Conservation (phyloP, 2,113 vertebrate genomes). For the Pholis gunnellus region DNA sequence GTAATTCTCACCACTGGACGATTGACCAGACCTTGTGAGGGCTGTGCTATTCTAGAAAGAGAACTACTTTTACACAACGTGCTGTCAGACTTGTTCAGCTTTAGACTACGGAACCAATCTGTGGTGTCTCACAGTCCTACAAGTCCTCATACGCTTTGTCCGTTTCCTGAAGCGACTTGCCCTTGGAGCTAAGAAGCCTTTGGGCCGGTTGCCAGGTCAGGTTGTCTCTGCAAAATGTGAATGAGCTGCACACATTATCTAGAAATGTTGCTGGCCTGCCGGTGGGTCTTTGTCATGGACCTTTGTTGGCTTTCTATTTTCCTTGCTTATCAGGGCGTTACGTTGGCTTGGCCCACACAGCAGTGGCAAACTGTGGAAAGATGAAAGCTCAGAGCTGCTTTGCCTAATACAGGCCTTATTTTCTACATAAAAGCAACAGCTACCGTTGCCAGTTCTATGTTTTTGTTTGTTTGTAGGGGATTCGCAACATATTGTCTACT, state of each 20-base stretch:
- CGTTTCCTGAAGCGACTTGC: background rate
- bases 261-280: constrained; percentile 30
- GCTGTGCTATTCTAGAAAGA: background rate
- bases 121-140: background rate
- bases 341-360: constrained; percentile 17
- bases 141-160: constrained; percentile 21
- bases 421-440: constrained; percentile 39
- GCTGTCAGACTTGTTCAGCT: background rate
- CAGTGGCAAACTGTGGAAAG: constrained; percentile 25
- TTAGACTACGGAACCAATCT: constrained; percentile 1
- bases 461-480: constrained; percentile 25
- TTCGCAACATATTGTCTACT: background rate
- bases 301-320: constrained; percentile 55
- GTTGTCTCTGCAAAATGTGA: constrained; percentile 37
- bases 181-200: constrained; percentile 12
- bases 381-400: constrained; percentile 26
- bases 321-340: constrained; percentile 42
- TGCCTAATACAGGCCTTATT: constrained; percentile 27
- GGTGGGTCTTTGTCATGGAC: constrained; percentile 43
- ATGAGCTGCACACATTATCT: constrained; percentile 39
- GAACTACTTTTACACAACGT: background rate
- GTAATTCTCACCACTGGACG: constrained; percentile 6
- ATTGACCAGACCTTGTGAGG: background rate
- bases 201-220: constrained; percentile 32
- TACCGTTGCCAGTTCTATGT: constrained; percentile 13